These are phyloP conservation scores for Thunnus maccoyii DNA, from an alignment of 2,113 vertebrate species.

Conservation along the genomic window DNA sequence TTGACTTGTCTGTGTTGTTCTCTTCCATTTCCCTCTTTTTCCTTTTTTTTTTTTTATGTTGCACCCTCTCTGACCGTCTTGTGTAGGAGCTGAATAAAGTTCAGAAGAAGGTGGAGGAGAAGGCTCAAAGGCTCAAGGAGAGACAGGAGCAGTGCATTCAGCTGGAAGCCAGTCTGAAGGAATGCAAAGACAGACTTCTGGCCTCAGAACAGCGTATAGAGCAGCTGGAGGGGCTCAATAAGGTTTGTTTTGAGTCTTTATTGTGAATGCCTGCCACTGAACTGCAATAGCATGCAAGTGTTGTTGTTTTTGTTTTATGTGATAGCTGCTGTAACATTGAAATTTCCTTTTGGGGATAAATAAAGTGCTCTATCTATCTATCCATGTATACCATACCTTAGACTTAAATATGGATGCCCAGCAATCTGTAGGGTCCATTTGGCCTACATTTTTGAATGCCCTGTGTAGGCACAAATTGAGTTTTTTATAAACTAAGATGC, in stretches of 20 bases:
- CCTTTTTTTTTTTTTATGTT: background rate
- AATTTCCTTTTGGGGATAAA: too few relatives aligned
- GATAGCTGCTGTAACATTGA: too few relatives aligned
- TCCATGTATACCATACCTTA: too few relatives aligned
- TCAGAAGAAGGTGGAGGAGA: slow-evolving; percentile 89
- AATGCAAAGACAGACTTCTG: slow-evolving; percentile 91
- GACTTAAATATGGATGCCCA: too few relatives aligned
- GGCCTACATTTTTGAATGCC: background rate
- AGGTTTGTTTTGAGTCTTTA: slow-evolving; percentile 84
- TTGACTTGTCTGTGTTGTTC: background rate
- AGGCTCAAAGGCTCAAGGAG: slow-evolving; percentile 88
- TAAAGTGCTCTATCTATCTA: too few relatives aligned
- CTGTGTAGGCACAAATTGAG: background rate
- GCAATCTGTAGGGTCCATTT: background rate
- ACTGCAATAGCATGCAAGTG: background rate
- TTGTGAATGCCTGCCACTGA: background rate
- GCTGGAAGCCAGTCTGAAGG: slow-evolving; percentile 91
- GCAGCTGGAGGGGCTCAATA: slow-evolving; percentile 89
- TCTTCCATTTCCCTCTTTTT: background rate
- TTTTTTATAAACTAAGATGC: background rate
- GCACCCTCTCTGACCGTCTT: background rate
- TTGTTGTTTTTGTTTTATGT: too few relatives aligned
- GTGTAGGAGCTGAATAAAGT: slow-evolving; percentile 92
- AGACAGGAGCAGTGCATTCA: slow-evolving; percentile 91
- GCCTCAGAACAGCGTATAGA: slow-evolving; percentile 91